Base-by-base conservation (phyloP, 1,140 invertebrate genomes). In the Vanessa atalanta region DNA sequence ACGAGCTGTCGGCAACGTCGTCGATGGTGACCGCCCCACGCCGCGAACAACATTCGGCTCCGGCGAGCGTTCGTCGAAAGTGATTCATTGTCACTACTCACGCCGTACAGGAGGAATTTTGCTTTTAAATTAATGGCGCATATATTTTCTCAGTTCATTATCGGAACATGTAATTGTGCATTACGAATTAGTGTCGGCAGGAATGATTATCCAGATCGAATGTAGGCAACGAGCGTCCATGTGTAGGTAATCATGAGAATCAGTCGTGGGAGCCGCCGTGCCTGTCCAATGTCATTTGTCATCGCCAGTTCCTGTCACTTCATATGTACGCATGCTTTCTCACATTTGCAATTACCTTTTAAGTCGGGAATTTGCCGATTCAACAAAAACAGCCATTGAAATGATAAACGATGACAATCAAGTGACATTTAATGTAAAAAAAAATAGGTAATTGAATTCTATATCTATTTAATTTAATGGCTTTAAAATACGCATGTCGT, bases 271-370 rank as follows among this genome's bases (percentile, higher is more conserved):
- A 88, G 86, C 82, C 79, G 67, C 73, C 78, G 73, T 79, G 75
- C 74, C 81, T 76, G 70, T 80, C 81, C 76, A 78, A 83, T 72
- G 85, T 91, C 89, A 90, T 91, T 91, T 91, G 89, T 91, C 88
- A 91, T 87, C 83, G 87, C 83, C 82, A 76, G 83, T 82, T 85
- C 83, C 85, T 89, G 88, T 88, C 87, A 87, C 83, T 83, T 79
- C 82, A 79, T 78, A 80, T 79, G 79, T 85, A 82, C 85, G 82
- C 83, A 83, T 86, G 83, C 89, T 88, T 88, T 89, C 88, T 86
- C 86, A 87, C 83, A 83, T 79, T 77, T 82, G 86, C 88, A 89
- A 90, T 88, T 88, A 89, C 89, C 89, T 88, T 91, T 86, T 86
- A 87, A 82, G 85, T 84, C 79, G 66, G 78, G 86, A 84, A 84